Evolutionary conservation across 2,888 invertebrate species (phyloP), one percentile per base, ranked within the genome.

Genomic region (Phragmatobia fuliginosa): DNA sequence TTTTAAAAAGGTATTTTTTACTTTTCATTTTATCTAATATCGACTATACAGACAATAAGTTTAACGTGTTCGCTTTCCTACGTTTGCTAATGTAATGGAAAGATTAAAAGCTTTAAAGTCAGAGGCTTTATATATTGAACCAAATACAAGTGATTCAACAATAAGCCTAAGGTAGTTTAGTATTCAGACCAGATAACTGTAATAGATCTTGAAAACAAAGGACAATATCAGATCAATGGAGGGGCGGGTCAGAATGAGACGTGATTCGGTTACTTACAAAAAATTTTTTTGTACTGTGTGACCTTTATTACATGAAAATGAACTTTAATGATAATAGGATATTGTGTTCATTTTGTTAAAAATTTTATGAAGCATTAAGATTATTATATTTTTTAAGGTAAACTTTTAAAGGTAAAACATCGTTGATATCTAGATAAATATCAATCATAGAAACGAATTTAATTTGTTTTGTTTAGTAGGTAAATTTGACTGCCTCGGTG

Each of bases 191-290:
- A 52, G 38, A 66, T 70, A 66, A 66, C 49, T 62, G 66, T 66
- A 70, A 66, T 70, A 70, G 70, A 70, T 70, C 66, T 62, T 58
- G 33, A 58, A 31, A 66, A 62, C 70, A 70, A 66, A 66, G 45
- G 70, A 62, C 66, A 62, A 52, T 41, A 41, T 28, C 56, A 65
- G 65, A 65, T 70, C 70, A 70, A 65, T 70, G 66, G 52, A 32
- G 38, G 61, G 62, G 66, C 41, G 70, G 61, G 62, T 62, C 16
- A 4, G 65, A 69, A 52, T 61, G 38, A 70, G 56, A 70, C 70
- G 70, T 70, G 70, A 70, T 70, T 63, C 41, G 70, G 66, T 66
- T 70, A 70, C 62, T 58, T 32, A 62, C 62, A 25, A 4, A 62
- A 63, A 45, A 32, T 61, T n/a, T 49, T n/a, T 32, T 25, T 31